Evolutionary conservation across 2,113 vertebrate species (phyloP), one percentile per base, ranked within the genome.

Genomic region (Pelobates fuscus): DNA sequence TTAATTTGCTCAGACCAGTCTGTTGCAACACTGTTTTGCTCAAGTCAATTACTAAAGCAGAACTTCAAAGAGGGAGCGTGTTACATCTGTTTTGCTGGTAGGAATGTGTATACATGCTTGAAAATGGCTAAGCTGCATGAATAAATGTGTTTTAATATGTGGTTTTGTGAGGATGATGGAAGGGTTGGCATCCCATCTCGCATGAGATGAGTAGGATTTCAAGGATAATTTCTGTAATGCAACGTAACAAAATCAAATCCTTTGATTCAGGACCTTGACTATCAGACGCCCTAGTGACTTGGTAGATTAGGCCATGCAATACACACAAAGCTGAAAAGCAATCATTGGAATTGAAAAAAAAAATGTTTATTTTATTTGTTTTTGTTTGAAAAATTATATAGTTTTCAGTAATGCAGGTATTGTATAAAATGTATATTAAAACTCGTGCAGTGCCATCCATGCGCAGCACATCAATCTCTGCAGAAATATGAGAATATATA

Each of bases 81-180:
- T 21, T 14, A 15, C 32, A 37, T n/a, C 37, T 68, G n/a, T 52
- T 41, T 26, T 37, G 52, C 72, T 46, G 26, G 43, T 49, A 67
- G 71, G 52, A 26, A 43, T 30, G 49, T 67, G 72, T 76, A 67
- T 46, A 76, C 72, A 67, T 67, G 64, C 72, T 76, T 67, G 54
- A 44, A 59, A 76, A 74, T 27, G 27, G 37, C 46, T 75, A 59
- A 75, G 63, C 71, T 27, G 52, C 63, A 75, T 67, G 52, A 66
- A 75, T 66, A 66, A 67, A 27, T 59, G 54, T 76, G 54, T 32
- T n/a, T 25, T 67, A 75, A 75, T 67, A 23, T 58, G 72, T 46
- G 52, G 32, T 58, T 57, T 66, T 67, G 46, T 67, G 63, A 62
- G 54, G 24, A 49, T 44, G 37, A 58, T 24, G 20, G 52, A 23